phyloP scores from a whole-genome alignment of 2,888 invertebrate genomes.

The Gisinianus flammeolus region DNA sequence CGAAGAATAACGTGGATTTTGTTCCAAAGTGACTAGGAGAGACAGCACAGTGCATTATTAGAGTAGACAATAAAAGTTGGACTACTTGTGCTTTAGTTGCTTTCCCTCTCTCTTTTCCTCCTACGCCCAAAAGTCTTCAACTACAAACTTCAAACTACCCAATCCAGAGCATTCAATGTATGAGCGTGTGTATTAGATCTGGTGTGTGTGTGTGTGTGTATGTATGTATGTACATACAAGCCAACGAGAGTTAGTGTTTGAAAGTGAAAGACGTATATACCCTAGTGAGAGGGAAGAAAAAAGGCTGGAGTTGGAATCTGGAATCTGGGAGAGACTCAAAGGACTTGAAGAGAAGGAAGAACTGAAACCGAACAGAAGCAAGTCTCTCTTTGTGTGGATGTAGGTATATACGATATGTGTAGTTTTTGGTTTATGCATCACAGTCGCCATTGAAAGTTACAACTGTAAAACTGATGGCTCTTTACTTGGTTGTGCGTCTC shows the following conservation, averaged over 20 bases:
- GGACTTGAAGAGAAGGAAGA: background rate
- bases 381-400: background rate
- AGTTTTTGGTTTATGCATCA: background rate
- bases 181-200: no score
- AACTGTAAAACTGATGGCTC: constrained; percentile 3
- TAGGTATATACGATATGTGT: no score
- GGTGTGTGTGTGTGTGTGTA: no score
- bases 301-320: background rate
- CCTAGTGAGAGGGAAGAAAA: background rate
- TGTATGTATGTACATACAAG: background rate
- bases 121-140: background rate
- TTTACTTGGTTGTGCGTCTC: no score
- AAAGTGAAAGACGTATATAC: background rate
- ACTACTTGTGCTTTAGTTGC: no score
- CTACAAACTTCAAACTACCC: no score
- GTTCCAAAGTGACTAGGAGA: background rate
- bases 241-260: background rate
- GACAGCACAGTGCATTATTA: constrained; percentile 9
- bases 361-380: background rate
- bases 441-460: background rate
- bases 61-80: constrained; percentile 12
- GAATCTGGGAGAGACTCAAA: background rate
- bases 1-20: background rate
- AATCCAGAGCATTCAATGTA: no score
- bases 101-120: background rate